Percentiles rank a stretch among this genome's conserved stretches.
Evolutionary conservation across 2,888 invertebrate species (phyloP).

Genomic region (Athetis lepigone): DNA sequence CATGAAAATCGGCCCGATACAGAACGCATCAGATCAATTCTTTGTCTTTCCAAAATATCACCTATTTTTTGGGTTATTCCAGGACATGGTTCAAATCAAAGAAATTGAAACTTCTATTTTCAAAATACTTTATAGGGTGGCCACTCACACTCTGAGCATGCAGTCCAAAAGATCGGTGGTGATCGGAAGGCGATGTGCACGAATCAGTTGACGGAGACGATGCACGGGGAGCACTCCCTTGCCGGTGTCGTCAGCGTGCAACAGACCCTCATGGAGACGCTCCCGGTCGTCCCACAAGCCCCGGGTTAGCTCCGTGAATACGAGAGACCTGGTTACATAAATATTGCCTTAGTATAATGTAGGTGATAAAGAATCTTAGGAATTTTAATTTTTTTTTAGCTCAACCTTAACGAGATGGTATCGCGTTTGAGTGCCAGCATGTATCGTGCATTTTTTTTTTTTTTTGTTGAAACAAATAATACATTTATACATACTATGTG

Average conservation of each 20-base stretch:
- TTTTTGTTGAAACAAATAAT: too few relatives aligned
- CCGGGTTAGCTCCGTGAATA: constrained; percentile 93
- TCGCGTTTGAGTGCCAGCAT: too few relatives aligned
- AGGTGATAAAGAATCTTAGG: too few relatives aligned
- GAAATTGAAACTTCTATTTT: neutral
- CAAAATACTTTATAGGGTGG: neutral
- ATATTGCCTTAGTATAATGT: neutral
- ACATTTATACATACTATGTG: too few relatives aligned
- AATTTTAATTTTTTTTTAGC: too few relatives aligned
- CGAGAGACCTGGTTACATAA: constrained; percentile 89
- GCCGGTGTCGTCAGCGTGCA: constrained; percentile 83
- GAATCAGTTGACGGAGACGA: constrained; percentile 92
- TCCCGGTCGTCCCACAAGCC: constrained; percentile 93
- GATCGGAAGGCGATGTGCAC: constrained; percentile 93
- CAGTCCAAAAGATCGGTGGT: constrained; percentile 92
- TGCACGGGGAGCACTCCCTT: constrained; percentile 90
- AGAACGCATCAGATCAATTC: neutral
- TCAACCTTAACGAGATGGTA: too few relatives aligned
- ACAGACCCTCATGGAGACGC: constrained; percentile 80
- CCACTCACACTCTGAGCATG: constrained; percentile 92
- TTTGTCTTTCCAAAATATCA: neutral
- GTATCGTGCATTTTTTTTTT: too few relatives aligned
- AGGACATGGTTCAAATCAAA: neutral
- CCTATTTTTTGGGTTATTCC: neutral
- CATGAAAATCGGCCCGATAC: neutral